Evolutionary conservation across 2,888 invertebrate genomes (phyloP).

Genomic region (Volucella inflata): DNA sequence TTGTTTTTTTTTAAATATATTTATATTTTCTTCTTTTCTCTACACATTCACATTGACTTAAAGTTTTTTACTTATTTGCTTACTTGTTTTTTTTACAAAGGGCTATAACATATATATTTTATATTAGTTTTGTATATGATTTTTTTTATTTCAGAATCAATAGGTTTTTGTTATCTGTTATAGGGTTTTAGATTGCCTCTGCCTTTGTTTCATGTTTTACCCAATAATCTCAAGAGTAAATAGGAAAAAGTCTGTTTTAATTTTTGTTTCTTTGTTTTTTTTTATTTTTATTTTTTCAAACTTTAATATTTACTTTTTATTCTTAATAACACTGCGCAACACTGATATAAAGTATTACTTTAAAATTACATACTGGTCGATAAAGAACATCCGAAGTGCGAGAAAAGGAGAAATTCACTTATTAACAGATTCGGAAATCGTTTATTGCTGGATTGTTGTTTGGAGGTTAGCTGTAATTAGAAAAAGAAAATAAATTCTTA

Average conservation of each 20-base stretch:
- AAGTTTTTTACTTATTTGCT: slow-evolving; percentile 73
- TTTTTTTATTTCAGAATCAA: slow-evolving; percentile 47
- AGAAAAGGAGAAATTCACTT: slow-evolving; percentile 65
- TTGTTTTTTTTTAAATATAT: slow-evolving; percentile 77
- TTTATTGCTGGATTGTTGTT: slow-evolving; percentile 65
- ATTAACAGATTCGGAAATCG: slow-evolving; percentile 52
- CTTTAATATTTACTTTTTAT: slow-evolving; percentile 49
- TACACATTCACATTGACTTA: slow-evolving; percentile 74
- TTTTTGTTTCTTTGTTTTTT: too few relatives aligned
- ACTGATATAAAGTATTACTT: slow-evolving; percentile 61
- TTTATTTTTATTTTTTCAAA: slow-evolving; percentile 28
- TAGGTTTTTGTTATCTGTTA: slow-evolving; percentile 52
- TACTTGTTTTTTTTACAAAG: slow-evolving; percentile 68
- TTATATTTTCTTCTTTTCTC: slow-evolving; percentile 73
- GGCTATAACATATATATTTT: slow-evolving; percentile 72
- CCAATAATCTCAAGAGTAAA: slow-evolving; percentile 50
- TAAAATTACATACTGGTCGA: slow-evolving; percentile 68
- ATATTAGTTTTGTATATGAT: slow-evolving; percentile 49
- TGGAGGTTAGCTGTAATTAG: slow-evolving; percentile 61
- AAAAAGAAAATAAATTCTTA: slow-evolving; percentile 5
- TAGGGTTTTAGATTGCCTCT: slow-evolving; percentile 45
- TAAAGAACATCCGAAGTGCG: slow-evolving; percentile 69
- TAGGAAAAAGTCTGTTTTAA: slow-evolving; percentile 40
- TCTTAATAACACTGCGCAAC: slow-evolving; percentile 68
- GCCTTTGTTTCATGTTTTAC: slow-evolving; percentile 57